Conservation (phyloP, 2,888 invertebrate species). For the Trichogramma evanescens region DNA sequence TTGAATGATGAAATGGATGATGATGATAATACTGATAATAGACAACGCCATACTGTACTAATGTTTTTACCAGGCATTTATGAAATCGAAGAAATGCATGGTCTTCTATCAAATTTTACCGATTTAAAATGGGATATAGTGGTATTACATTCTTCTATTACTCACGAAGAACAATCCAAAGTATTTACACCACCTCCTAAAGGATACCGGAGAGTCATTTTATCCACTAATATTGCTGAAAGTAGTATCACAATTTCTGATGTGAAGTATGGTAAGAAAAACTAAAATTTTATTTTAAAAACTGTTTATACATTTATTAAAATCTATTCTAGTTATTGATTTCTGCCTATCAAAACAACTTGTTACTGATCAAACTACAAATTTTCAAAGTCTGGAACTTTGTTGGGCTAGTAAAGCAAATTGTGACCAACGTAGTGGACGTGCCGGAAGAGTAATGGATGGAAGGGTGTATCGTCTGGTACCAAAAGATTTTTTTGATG, state of each 20-base stretch:
- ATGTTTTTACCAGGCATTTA: constrained; percentile 83
- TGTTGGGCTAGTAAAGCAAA: constrained; percentile 86
- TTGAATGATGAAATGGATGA: constrained; percentile 21
- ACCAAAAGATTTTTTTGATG: constrained; percentile 58
- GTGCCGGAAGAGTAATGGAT: constrained; percentile 80
- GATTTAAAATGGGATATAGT: constrained; percentile 53
- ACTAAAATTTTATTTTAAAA: background rate
- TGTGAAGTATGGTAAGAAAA: constrained; percentile 64
- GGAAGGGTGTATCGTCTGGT: constrained; percentile 82
- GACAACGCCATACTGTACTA: constrained; percentile 61
- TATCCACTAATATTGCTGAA: constrained; percentile 88
- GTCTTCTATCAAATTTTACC: constrained; percentile 31
- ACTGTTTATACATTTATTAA: background rate
- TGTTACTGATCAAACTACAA: constrained; percentile 67
- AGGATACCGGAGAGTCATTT: constrained; percentile 72
- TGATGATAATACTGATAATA: constrained; percentile 41
- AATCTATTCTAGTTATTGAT: constrained; percentile 67
- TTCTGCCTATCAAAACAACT: constrained; percentile 85
- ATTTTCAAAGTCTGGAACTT: constrained; percentile 70
- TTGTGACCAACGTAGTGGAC: constrained; percentile 82
- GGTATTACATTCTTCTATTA: constrained; percentile 69
- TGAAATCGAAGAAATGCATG: constrained; percentile 72
- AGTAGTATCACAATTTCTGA: constrained; percentile 88
- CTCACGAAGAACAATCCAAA: constrained; percentile 66
- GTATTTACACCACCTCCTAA: constrained; percentile 58